Conservation (phyloP, 2,888 invertebrate genomes). For the Caenorhabditis sulstoni region DNA sequence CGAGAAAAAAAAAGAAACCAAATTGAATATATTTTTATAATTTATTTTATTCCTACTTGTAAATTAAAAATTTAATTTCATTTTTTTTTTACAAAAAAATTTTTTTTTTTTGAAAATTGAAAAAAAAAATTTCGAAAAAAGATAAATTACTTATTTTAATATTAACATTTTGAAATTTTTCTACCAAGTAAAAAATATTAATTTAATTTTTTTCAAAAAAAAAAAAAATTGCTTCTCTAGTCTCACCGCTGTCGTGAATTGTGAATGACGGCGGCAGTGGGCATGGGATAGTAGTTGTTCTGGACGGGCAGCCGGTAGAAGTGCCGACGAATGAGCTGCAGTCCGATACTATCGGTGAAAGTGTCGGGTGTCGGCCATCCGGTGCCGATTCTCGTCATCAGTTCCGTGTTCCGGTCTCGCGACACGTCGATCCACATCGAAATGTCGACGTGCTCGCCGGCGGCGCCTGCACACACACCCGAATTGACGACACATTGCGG, state of each 20-base stretch:
- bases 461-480: conserved; percentile 7
- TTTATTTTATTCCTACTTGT: too few species aligned
- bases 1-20: too few species aligned
- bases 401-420: conserved; percentile 61
- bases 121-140: too few species aligned
- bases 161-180: too few species aligned
- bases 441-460: conserved; percentile 57
- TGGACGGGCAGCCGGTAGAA: conserved; percentile 40
- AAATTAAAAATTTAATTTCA: too few species aligned
- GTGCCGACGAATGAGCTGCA: conserved; percentile 66
- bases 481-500: background rate
- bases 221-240: too few species aligned
- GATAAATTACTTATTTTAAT: too few species aligned
- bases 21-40: too few species aligned
- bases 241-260: background rate
- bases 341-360: conserved; percentile 67
- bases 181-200: too few species aligned
- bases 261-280: conserved; percentile 60
- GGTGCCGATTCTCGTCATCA: conserved; percentile 57
- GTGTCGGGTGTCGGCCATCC: conserved; percentile 21
- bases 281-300: conserved; percentile 74
- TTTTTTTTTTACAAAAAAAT: too few species aligned
- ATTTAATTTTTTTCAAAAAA: too few species aligned
- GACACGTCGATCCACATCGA: conserved; percentile 61
- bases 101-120: too few species aligned